phyloP scores from a whole-genome alignment of 1,140 invertebrate genomes.

The Ooceraea biroi region DNA sequence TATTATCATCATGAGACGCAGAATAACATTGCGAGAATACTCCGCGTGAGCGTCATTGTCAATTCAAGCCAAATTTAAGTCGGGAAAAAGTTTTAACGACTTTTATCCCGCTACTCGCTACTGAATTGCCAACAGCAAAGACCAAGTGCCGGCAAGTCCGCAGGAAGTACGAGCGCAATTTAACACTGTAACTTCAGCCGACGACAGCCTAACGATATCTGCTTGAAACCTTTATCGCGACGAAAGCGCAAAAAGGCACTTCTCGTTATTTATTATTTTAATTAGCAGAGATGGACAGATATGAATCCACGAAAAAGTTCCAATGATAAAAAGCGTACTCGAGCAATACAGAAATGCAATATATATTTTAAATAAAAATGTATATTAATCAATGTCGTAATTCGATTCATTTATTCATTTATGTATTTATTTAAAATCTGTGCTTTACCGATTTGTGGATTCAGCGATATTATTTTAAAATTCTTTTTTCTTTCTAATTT shows the following conservation, averaged over 20 bases:
- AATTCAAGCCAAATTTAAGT: conserved; percentile 74
- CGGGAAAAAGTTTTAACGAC: conserved; percentile 75
- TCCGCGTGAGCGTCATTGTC: conserved; percentile 65
- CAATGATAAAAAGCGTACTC: neutral
- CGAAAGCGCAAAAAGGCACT: neutral
- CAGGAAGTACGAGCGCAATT: conserved; percentile 57
- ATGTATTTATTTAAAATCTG: neutral
- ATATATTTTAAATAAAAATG: neutral
- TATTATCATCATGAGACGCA: conserved; percentile 27
- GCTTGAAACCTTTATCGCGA: conserved; percentile 1
- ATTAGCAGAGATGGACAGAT: neutral
- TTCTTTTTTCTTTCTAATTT: neutral
- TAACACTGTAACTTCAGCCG: conserved; percentile 20
- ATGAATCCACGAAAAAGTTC: neutral
- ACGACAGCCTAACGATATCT: conserved; percentile 45
- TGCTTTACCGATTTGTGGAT: neutral
- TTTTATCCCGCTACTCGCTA: conserved; percentile 40
- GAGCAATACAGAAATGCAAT: too few relatives aligned
- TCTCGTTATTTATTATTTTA: neutral
- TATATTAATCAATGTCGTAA: neutral
- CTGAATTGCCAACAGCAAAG: conserved; percentile 11
- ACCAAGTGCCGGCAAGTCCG: conserved; percentile 7
- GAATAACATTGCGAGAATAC: conserved; percentile 33
- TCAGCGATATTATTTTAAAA: too few relatives aligned
- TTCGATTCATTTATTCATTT: neutral